Conservation (phyloP, 1,140 invertebrate species). For the Zaprionus kolodkinae region DNA sequence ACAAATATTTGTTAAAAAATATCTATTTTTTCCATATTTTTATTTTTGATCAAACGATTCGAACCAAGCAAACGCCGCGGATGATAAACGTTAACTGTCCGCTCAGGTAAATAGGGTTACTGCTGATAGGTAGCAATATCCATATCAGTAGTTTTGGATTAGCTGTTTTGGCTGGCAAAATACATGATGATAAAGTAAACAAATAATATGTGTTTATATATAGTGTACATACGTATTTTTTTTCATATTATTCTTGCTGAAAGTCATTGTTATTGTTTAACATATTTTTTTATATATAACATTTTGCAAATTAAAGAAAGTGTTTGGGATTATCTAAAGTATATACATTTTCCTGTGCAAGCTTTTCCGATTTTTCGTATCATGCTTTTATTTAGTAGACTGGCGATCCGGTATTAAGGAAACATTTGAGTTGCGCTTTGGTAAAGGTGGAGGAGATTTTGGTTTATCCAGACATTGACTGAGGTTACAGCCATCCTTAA, state of each 20-base stretch:
- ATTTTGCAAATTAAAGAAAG: neutral
- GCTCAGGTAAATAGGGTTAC: neutral
- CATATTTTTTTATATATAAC: neutral
- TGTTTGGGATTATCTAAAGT: neutral
- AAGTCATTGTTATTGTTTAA: neutral
- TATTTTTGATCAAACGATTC: neutral
- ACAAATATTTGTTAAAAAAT: neutral
- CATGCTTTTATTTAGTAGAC: no score
- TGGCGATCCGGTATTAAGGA: slow-evolving; percentile 6
- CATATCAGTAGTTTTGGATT: slow-evolving; percentile 2
- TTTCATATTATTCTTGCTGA: neutral
- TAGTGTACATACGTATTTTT: neutral
- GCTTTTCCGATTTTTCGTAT: no score
- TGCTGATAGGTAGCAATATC: neutral
- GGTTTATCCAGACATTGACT: slow-evolving; percentile 38
- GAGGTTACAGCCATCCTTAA: slow-evolving; percentile 24
- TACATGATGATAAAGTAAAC: neutral
- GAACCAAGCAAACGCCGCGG: neutral
- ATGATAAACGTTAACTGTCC: neutral
- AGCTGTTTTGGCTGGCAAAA: neutral
- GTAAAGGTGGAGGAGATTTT: slow-evolving; percentile 62
- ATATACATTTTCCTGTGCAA: neutral
- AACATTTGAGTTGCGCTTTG: slow-evolving; percentile 61
- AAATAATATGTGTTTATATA: neutral
- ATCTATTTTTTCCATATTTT: neutral